Base-by-base conservation (phyloP, 2,113 vertebrate species). In the Corythornis cristatus region DNA sequence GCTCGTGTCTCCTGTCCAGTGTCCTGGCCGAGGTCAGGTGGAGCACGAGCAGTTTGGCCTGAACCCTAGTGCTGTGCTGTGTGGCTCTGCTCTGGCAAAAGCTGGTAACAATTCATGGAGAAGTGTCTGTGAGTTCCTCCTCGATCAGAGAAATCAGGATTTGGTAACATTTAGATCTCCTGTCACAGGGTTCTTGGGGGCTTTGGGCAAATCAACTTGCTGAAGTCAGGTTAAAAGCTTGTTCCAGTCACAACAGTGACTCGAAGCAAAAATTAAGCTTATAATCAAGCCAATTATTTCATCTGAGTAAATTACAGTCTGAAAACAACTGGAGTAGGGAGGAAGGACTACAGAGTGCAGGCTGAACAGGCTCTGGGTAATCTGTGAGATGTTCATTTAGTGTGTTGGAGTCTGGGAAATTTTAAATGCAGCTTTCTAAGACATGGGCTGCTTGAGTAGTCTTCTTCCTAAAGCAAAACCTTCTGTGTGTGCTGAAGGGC, bases 381-480 rank as follows among this genome's bases (percentile, higher is more conserved):
- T 37, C 65, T 51, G 21, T 23, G 21, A 46, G 45, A 17, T 1
- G 3, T 12, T 5, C 12, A 3, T 20, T 3, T 2, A 8, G 25
- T 37, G 42, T 33, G 28, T 20, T 68, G 66, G 57, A 13, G 62
- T 20, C 2, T 62, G 33, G 51, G 64, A 42, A 75, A 4, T 43
- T 67, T 23, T n/a, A 6, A 46, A 29, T 16, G 46, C 29, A 8
- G 0, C 0, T 23, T 21, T 1, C 3, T 19, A 19, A 42, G 67
- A 72, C 76, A 18, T 83, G 81, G 56, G 83, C 51, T 46, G 29
- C 57, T 25, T 17, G 19, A 10, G 25, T 13, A 11, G 26, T 84
- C 2, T 0, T 29, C 37, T 75, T 91, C 54, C 45, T 85, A 20
- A 74, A 87, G 77, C 31, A 57, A 45, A 92, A 35, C 15, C 2